Conservation (phyloP, 2,113 vertebrate species). For the Notarius quadriscutis region DNA sequence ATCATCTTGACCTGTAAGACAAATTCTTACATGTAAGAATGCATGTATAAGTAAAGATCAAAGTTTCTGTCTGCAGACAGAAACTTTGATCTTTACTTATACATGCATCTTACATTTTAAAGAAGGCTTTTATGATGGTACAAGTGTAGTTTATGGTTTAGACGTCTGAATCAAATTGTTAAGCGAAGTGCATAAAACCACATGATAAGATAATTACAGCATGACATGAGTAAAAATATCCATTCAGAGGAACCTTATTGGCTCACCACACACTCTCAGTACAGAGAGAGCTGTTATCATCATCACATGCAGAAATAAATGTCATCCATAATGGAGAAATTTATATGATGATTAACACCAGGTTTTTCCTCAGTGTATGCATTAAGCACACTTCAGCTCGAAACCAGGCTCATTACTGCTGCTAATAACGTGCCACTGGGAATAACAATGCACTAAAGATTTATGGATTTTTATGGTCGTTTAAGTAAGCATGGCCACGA, state of each 20-base stretch:
- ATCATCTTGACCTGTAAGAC: background rate
- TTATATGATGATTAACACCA: background rate
- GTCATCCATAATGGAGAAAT: background rate
- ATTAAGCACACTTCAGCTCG: background rate
- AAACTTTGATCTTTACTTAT: background rate
- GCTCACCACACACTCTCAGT: background rate
- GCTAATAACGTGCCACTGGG: background rate
- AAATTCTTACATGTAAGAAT: no score
- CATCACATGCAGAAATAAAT: background rate
- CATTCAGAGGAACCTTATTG: background rate
- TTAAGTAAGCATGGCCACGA: no score
- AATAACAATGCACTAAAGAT: background rate
- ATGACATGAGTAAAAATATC: conserved; percentile 13
- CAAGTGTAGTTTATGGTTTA: background rate
- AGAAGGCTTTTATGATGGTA: background rate
- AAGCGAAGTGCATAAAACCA: background rate
- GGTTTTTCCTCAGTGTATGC: background rate
- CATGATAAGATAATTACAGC: conserved; percentile 23
- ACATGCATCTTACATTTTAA: background rate
- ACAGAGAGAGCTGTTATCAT: background rate
- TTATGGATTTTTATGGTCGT: background rate
- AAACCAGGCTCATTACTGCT: background rate
- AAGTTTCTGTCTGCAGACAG: no score
- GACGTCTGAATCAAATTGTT: background rate
- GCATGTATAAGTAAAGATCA: no score